Base-by-base conservation (phyloP, 2,888 invertebrate species). In the Pogonocherus hispidulus region DNA sequence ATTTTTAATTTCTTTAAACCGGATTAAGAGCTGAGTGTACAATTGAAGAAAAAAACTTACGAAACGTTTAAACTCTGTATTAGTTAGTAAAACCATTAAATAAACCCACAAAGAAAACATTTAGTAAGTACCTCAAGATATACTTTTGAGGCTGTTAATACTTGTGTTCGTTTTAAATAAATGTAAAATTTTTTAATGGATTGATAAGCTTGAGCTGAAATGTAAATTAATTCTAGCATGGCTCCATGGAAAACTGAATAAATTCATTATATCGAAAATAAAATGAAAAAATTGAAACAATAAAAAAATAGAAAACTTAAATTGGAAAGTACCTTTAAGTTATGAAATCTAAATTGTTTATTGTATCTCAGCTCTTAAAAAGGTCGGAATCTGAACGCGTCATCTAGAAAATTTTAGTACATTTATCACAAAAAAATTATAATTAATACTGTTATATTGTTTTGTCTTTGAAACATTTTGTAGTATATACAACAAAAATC, bases 331-430 rank as follows among this genome's bases (percentile, higher is more conserved):
- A n/a, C n/a, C n/a, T n/a, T n/a, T n/a, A n/a, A n/a, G n/a, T n/a
- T n/a, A n/a, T n/a, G n/a, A n/a, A n/a, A n/a, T n/a, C n/a, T n/a
- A n/a, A n/a, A n/a, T n/a, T n/a, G n/a, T n/a, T n/a, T n/a, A n/a
- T n/a, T 27, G 27, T n/a, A 51, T 16, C 52, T 52, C 52, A 52
- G 52, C 32, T 52, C 52, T 52, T 32, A 52, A 52, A 52, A 14
- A 9, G 52, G 52, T 32, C 16, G 14, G 22, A 11, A 32, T 16
- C 1, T 16, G 18, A 14, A 16, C 32, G 52, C 52, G 32, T 9
- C 18, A 52, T 32, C 16, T 52, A 32, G 16, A 3, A 16, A 41
- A 41, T 6, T 52, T 52, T 16, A 18, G 9, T 52, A 52, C 52
- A 52, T 20, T 52, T 22, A 32, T 32, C 3, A 52, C 18, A 49